Conservation (phyloP, 1,140 invertebrate genomes). For the Melitaea cinxia region DNA sequence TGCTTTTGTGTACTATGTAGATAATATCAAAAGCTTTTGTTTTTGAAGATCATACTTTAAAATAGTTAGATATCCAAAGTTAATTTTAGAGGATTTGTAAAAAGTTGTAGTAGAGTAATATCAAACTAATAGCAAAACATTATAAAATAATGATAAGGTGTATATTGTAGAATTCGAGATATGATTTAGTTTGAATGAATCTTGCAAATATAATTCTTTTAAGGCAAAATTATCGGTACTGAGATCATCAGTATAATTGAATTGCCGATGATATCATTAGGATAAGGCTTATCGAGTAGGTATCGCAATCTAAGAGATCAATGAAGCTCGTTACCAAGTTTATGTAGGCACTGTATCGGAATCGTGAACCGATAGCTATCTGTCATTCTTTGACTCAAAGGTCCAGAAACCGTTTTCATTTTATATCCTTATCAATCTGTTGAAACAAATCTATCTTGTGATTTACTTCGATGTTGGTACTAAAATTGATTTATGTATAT, state of each 20-base stretch:
- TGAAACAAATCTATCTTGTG: conserved; percentile 9
- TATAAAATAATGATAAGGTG: too few relatives aligned
- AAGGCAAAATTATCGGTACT: background rate
- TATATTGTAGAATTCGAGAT: too few relatives aligned
- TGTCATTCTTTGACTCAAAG: conserved; percentile 17
- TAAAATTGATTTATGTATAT: background rate
- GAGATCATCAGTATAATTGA: conserved; percentile 68
- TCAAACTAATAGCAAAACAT: too few relatives aligned
- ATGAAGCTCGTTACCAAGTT: conserved; percentile 51
- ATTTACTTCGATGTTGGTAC: background rate
- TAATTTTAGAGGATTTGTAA: too few relatives aligned
- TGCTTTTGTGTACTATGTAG: too few relatives aligned
- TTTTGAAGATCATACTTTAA: too few relatives aligned
- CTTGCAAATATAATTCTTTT: background rate
- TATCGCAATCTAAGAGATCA: conserved; percentile 58
- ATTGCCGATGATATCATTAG: conserved; percentile 57
- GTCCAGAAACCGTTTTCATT: conserved; percentile 10
- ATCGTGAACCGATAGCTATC: conserved; percentile 31
- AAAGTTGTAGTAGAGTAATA: too few relatives aligned
- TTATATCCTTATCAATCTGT: background rate
- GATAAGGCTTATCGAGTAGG: conserved; percentile 54
- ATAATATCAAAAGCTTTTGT: too few relatives aligned
- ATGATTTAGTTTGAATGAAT: background rate
- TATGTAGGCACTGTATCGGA: conserved; percentile 36
- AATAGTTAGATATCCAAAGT: too few relatives aligned